phyloP scores from a whole-genome alignment of 2,113 vertebrate species.

The Blennius ocellaris region DNA sequence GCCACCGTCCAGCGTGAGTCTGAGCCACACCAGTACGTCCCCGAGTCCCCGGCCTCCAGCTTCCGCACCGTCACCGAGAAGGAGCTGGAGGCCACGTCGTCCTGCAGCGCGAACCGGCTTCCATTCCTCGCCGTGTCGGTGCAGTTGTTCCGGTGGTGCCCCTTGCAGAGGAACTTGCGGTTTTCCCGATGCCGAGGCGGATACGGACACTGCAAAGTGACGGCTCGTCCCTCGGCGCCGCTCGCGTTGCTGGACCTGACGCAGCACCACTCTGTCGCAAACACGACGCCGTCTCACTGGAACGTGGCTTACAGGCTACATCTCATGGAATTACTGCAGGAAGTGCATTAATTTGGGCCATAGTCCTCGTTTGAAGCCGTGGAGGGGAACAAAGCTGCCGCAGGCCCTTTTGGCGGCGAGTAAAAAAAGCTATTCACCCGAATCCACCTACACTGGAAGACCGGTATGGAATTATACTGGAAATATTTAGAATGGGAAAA shows the following conservation, averaged over 20 bases:
- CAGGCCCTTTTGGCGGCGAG: too few species aligned
- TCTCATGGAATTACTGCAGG: too few species aligned
- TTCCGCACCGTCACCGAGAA: constrained; percentile 33
- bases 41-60: constrained; percentile 42
- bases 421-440: too few species aligned
- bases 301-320: too few species aligned
- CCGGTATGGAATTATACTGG: too few species aligned
- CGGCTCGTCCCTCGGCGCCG: neutral
- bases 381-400: too few species aligned
- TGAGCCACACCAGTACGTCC: constrained; percentile 64
- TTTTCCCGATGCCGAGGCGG: constrained; percentile 16
- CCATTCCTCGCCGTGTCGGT: neutral
- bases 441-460: too few species aligned
- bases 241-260: neutral
- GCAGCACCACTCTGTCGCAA: constrained; percentile 58
- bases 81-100: neutral
- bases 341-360: too few species aligned
- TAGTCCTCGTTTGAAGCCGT: too few species aligned
- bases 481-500: too few species aligned
- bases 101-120: constrained; percentile 30
- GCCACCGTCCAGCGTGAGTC: constrained; percentile 27
- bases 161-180: constrained; percentile 64
- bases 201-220: constrained; percentile 51
- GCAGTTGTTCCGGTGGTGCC: constrained; percentile 29
- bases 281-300: neutral